Evolutionary conservation across 2,797 vertebrate genomes (phyloP).

Genomic region (Setipinna tenuifilis): DNA sequence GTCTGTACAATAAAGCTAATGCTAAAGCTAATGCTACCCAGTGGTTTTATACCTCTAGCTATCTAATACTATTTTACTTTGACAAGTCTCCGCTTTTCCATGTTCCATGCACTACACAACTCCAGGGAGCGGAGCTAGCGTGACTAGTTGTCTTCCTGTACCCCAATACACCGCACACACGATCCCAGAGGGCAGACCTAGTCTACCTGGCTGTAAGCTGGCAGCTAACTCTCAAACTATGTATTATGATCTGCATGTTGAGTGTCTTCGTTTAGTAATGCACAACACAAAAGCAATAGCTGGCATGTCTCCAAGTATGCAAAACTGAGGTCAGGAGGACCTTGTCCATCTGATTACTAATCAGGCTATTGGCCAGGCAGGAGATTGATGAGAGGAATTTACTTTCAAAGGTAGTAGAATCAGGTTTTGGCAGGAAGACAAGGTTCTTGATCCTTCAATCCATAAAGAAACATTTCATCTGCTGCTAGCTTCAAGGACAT

Average conservation of each 20-base stretch:
- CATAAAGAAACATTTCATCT: conserved; percentile 6
- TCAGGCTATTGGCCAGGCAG: neutral
- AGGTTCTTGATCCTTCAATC: neutral
- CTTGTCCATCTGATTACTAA: neutral
- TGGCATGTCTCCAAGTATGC: neutral
- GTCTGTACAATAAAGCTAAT: too few relatives aligned
- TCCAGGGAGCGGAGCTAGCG: too few relatives aligned
- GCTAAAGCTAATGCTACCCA: too few relatives aligned
- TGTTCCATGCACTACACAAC: too few relatives aligned
- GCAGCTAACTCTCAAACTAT: too few relatives aligned
- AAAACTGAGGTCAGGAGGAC: neutral
- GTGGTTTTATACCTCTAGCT: too few relatives aligned
- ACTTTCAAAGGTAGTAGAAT: neutral
- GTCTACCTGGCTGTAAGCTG: too few relatives aligned
- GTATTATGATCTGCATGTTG: neutral
- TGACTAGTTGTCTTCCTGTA: too few relatives aligned
- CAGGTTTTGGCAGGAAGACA: conserved; percentile 8
- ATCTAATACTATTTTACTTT: too few relatives aligned
- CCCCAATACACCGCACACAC: too few relatives aligned
- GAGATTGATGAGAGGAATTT: neutral
- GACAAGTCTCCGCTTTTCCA: too few relatives aligned
- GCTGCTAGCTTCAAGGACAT: neutral
- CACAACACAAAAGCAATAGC: neutral
- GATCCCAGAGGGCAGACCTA: too few relatives aligned
- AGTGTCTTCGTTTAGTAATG: neutral